Conservation (phyloP, 1,140 invertebrate genomes). For the Microplitis mediator region DNA sequence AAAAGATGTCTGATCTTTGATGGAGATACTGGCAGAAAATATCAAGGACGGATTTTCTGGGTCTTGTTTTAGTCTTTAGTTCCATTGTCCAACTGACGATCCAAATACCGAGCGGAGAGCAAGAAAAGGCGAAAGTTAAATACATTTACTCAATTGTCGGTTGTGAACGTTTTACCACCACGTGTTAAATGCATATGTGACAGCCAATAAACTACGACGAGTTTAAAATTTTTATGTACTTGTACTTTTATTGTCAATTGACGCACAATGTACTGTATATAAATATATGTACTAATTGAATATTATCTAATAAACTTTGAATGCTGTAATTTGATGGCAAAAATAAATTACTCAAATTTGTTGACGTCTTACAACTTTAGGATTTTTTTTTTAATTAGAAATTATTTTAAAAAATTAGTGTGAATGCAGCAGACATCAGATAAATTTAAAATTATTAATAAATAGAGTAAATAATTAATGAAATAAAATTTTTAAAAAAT, state of each 20-base stretch:
- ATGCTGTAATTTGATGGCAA: background rate
- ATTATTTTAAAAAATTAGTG: no score
- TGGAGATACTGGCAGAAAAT: background rate
- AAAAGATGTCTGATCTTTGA: background rate
- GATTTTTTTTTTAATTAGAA: no score
- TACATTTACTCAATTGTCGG: background rate
- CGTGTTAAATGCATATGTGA: background rate
- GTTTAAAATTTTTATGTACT: background rate
- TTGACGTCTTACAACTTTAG: no score
- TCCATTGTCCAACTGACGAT: background rate
- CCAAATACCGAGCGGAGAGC: background rate
- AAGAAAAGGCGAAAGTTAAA: background rate
- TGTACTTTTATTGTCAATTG: background rate
- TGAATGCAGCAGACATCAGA: no score
- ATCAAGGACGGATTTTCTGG: no score
- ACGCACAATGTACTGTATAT: background rate
- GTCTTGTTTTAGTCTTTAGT: background rate
- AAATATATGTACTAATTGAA: background rate
- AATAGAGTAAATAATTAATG: no score
- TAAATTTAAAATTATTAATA: no score
- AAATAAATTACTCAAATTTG: no score
- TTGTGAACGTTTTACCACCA: background rate
- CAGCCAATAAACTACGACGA: conserved; percentile 11
- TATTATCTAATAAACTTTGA: background rate
- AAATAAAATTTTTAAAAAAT: no score